Conservation (phyloP, 2,888 invertebrate species). For the Cryptops parisi region DNA sequence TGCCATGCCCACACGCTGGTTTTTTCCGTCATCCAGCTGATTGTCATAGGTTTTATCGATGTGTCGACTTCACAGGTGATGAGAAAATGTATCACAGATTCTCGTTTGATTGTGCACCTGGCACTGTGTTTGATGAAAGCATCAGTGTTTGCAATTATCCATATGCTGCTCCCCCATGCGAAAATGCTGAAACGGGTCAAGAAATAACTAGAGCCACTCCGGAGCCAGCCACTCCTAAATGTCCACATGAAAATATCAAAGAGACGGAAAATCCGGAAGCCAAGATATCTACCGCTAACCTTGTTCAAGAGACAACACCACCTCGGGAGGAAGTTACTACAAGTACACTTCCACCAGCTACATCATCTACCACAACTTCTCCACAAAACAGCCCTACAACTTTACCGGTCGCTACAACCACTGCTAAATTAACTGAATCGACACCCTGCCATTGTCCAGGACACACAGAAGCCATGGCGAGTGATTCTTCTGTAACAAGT, state of each 20-base stretch:
- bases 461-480: too few species aligned
- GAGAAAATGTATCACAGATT: slow-evolving; percentile 16
- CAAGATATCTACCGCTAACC: too few species aligned
- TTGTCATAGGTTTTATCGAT: slow-evolving; percentile 25
- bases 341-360: too few species aligned
- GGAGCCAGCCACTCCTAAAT: neutral
- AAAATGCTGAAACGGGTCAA: neutral
- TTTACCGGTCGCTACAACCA: neutral
- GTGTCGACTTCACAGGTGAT: slow-evolving; percentile 13
- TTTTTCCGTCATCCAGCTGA: slow-evolving; percentile 25
- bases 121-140: slow-evolving; percentile 22
- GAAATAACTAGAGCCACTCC: neutral
- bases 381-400: neutral
- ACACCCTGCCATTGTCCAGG: too few species aligned
- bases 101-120: slow-evolving; percentile 21
- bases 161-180: slow-evolving; percentile 11
- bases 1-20: slow-evolving; percentile 19
- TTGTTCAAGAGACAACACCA: too few species aligned
- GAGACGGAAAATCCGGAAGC: neutral
- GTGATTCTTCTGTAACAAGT: too few species aligned
- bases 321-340: too few species aligned
- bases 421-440: too few species aligned
- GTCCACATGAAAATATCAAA: neutral
- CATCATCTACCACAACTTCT: neutral
- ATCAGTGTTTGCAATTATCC: slow-evolving; percentile 22